A percentile compares a stretch with the other conserved stretches of the same genome.
These are phyloP conservation scores for Chrysocyon brachyurus DNA, from an alignment of 2,797 vertebrate genomes.

Conservation along the genomic window DNA sequence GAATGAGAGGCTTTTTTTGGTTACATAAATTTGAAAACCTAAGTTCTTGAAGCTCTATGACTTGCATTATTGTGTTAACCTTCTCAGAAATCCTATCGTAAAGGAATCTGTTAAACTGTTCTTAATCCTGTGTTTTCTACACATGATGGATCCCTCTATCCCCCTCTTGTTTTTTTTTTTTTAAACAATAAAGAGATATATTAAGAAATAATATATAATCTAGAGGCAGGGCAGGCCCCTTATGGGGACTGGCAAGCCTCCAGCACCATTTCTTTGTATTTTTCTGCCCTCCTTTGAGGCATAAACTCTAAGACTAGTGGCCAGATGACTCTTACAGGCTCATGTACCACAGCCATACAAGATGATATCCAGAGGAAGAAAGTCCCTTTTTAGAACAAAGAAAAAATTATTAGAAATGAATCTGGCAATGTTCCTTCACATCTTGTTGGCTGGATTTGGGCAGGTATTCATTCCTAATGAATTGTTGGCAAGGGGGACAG, in stretches of 20 bases:
- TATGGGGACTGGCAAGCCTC: not conserved
- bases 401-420: not conserved
- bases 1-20: not conserved
- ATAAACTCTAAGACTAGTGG: not conserved
- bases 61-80: not conserved
- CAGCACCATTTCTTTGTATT: not conserved
- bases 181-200: not conserved
- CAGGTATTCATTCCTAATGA: not conserved
- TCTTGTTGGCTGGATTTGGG: not conserved
- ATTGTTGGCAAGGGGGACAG: not conserved
- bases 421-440: not conserved
- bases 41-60: not conserved
- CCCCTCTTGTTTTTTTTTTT: not conserved
- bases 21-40: not conserved
- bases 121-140: not conserved
- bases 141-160: not conserved
- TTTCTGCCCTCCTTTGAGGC: not conserved
- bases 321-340: not conserved
- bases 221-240: not conserved
- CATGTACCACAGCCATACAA: not conserved
- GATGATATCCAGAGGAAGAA: not conserved
- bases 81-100: not conserved
- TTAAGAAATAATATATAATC: not conserved
- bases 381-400: not conserved
- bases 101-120: not conserved